A percentile compares a stretch with the other conserved stretches of the same genome.
Evolutionary conservation across 2,888 invertebrate genomes (phyloP).

Genomic region (Cryptocephalus primarius): DNA sequence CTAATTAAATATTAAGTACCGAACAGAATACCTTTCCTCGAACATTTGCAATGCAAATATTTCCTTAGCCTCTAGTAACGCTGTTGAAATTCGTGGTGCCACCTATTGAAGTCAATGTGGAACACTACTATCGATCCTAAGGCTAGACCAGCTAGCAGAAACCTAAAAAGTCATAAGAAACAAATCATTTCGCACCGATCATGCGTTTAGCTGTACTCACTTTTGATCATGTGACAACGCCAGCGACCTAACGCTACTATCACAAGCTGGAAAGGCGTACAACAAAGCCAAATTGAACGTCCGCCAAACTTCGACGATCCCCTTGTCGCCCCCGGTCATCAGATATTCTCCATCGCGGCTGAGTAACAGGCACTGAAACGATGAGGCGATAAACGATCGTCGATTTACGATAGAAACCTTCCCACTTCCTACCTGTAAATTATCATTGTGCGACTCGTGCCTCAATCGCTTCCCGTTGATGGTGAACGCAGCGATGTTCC

Average conservation of each 20-base stretch:
- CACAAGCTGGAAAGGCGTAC: constrained; percentile 96
- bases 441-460: constrained; percentile 88
- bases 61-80: constrained; percentile 50
- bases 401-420: neutral
- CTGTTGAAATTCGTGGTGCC: constrained; percentile 95
- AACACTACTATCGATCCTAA: constrained; percentile 98
- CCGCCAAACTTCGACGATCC: constrained; percentile 97
- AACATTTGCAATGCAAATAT: neutral
- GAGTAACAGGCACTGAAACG: constrained; percentile 70
- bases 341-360: constrained; percentile 98
- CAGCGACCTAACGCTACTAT: constrained; percentile 86
- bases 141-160: constrained; percentile 90
- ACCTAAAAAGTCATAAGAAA: constrained; percentile 48
- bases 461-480: constrained; percentile 85
- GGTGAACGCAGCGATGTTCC: constrained; percentile 87
- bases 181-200: too few relatives aligned
- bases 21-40: constrained; percentile 8
- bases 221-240: constrained; percentile 98
- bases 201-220: constrained; percentile 47
- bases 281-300: constrained; percentile 93
- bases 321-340: constrained; percentile 94
- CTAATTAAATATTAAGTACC: constrained; percentile 3
- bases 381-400: neutral
- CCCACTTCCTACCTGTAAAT: constrained; percentile 63
- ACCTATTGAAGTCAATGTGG: constrained; percentile 98